Base-by-base conservation (phyloP, 2,888 invertebrate genomes). In the Stenodera caucasica region DNA sequence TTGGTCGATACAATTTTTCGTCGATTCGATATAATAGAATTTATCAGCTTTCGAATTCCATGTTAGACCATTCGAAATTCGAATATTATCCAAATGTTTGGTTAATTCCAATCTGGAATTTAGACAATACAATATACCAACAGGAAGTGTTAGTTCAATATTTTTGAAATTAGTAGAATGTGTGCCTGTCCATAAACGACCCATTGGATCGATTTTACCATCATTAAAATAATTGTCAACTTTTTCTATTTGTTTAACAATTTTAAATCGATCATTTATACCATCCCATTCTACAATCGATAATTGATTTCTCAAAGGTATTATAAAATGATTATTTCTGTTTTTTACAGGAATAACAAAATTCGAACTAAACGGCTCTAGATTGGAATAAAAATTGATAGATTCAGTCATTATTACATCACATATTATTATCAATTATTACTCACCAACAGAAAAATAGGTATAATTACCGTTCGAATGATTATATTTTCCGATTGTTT, bases 1-100 rank as follows among this genome's bases (percentile, higher is more conserved):
- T 1, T 85, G 87, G 64, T 84, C 87, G 9, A 91, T 81, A 63
- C 85, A 83, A 33, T 82, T 77, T 0, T 87, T 85, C 0, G 84
- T 81, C 0, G 90, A 85, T 79, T 92, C 92, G 29, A 90, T 89
- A 76, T 88, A 91, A 78, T 88, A 92, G 84, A 91, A 86, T 67
- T 83, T 84, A 59, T 84, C 84, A 68, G 84, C 84, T 71, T 89
- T 86, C 0, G 78, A 70, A n/a, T 85, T 87, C 90, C 91, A 92
- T 0, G 87, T 86, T 6, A 91, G 77, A 2, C 92, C 92, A 71
- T 92, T 92, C 5, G 71, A 65, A 14, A 70, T 50, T 2, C 57
- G 55, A 11, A 71, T 56, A 14, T 60, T 35, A 18, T 57, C 58
- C 12, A 63, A 18, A 49, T 66, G 65, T n/a, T 50, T 63, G 53